These are phyloP conservation scores for Phenacoccus solenopsis DNA, from an alignment of 1,140 invertebrate genomes.

Conservation along the genomic window DNA sequence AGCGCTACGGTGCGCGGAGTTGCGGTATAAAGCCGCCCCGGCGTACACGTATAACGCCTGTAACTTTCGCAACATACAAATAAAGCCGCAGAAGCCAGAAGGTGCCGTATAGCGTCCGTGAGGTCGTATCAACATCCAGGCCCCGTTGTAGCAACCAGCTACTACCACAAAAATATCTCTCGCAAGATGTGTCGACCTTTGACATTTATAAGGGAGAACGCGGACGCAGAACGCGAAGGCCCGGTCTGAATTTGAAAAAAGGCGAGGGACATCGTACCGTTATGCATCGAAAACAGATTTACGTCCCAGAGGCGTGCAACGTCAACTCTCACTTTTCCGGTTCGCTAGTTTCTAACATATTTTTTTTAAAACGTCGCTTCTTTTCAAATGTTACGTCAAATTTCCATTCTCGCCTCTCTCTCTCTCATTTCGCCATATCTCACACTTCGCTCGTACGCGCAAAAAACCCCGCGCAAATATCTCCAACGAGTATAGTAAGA, in stretches of 20 bases:
- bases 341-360: background rate
- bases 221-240: too few species aligned
- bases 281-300: background rate
- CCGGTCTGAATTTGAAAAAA: background rate
- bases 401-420: background rate
- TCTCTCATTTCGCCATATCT: too few species aligned
- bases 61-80: background rate
- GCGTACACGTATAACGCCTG: background rate
- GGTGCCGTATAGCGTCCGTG: background rate
- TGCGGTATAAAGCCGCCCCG: background rate
- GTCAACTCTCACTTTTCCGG: background rate
- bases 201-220: background rate
- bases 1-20: background rate
- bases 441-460: too few species aligned
- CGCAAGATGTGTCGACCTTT: background rate
- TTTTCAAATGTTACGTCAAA: background rate
- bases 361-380: background rate
- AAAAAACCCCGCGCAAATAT: too few species aligned
- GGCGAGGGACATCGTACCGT: background rate
- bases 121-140: background rate
- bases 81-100: background rate
- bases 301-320: background rate
- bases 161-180: background rate
- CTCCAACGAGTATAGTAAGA: too few species aligned
- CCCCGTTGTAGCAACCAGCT: background rate